Conservation (phyloP, 2,113 vertebrate species). For the Zingel zingel region DNA sequence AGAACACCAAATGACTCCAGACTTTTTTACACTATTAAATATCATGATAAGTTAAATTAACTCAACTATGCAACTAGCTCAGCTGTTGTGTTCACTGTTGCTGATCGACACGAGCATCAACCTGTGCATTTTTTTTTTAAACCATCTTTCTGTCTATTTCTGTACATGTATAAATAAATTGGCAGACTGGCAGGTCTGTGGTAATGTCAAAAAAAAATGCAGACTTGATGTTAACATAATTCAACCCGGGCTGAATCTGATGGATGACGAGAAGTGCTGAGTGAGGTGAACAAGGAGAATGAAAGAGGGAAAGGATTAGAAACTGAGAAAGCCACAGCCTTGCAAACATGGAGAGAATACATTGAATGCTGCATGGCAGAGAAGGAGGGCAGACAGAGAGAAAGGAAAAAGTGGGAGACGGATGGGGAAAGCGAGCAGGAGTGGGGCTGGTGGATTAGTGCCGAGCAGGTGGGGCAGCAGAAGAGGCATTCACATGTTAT, state of each 20-base stretch:
- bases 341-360: neutral
- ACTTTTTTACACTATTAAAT: too few species aligned
- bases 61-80: too few species aligned
- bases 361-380: conserved; percentile 1
- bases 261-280: neutral
- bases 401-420: neutral
- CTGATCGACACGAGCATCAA: too few species aligned
- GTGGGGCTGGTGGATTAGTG: conserved; percentile 28
- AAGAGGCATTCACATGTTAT: conserved; percentile 80
- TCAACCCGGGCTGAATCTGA: neutral
- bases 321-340: neutral
- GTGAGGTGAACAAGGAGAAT: neutral
- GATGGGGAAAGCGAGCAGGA: neutral
- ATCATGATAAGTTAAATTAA: too few species aligned
- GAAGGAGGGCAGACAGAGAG: neutral
- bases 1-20: too few species aligned
- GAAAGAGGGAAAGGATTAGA: neutral
- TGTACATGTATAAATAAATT: neutral
- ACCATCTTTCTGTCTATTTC: neutral
- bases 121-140: neutral
- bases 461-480: conserved; percentile 53
- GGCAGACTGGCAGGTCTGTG: neutral
- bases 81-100: too few species aligned
- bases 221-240: too few species aligned
- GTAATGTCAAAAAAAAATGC: neutral